Evolutionary conservation across 2,113 vertebrate species (phyloP).

Genomic region (Petaurus breviceps): DNA sequence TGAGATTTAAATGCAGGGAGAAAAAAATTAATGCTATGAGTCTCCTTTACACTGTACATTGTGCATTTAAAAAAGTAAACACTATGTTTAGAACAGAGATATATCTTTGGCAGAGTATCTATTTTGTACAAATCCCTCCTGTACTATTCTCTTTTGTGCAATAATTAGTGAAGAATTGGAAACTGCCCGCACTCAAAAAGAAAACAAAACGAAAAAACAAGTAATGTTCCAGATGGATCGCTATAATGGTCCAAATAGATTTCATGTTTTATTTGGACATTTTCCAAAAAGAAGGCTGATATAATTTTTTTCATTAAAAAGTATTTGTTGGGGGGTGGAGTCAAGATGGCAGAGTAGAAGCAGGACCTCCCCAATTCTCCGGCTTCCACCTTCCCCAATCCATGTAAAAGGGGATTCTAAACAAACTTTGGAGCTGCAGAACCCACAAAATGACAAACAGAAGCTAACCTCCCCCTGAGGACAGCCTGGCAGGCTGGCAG

Average conservation of each 20-base stretch:
- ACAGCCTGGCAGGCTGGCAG: no score
- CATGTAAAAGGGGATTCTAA: no score
- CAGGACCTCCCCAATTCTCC: no score
- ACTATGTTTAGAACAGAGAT: neutral
- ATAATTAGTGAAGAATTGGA: neutral
- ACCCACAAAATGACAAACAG: no score
- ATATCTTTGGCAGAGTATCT: neutral
- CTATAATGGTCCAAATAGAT: neutral
- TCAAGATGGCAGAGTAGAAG: no score
- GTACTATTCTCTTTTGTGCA: neutral
- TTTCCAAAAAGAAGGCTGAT: neutral
- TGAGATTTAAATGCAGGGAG: neutral
- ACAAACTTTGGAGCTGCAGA: no score
- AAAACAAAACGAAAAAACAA: no score
- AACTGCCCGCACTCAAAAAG: no score
- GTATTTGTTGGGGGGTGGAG: no score
- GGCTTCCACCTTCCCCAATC: no score
- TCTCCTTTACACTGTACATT: slow-evolving; percentile 12
- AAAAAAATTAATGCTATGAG: neutral
- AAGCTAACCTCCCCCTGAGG: no score
- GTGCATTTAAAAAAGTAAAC: slow-evolving; percentile 3
- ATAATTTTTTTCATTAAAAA: slow-evolving; percentile 22
- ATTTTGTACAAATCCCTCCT: neutral
- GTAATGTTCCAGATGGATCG: neutral
- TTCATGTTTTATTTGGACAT: neutral